Evolutionary conservation across 92 coral and sea anemone species (phyloP), one percentile per base, ranked within the genome.

Genomic region (Plumapathes pennacea): DNA sequence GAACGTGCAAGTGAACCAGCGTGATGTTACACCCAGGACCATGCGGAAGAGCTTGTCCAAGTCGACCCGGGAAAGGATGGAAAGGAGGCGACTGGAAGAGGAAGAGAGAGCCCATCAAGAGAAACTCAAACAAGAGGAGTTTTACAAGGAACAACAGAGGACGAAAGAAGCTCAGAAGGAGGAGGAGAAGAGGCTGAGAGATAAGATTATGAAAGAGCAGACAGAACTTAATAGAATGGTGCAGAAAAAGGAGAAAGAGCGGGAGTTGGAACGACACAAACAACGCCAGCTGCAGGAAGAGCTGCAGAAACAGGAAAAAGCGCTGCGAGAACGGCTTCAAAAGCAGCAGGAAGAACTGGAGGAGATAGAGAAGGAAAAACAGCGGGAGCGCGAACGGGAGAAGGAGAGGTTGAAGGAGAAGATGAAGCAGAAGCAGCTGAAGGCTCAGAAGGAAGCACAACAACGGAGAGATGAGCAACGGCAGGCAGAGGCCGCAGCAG

Each of bases 61-160:
- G 71, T 92, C 98, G 9, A 92, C 98, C 17, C 79, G 98, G 15
- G 98, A 92, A 53, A 84, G 96, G 29, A 80, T 92, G 98, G 94
- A 92, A 59, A 64, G 96, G 33, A 88, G 70, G 64, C 52, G 92
- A 26, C 75, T 73, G 32, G 72, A 83, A 65, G 98, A 92, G 45
- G 98, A 92, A 40, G 87, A 80, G 39, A 77, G 82, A 41, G 67
- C 72, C 19, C 45, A 83, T 32, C 74, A 71, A 51, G 96, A 92
- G 53, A 89, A 85, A 30, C 86, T 75, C 50, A 77, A 76, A 63
- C 20, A 72, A 18, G 92, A 80, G 46, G 85, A 79, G 13, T 67
- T 91, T 10, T 86, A 83, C 31, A 81, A 55, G 45, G 89, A 87
- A 4, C 74, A 63, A 21, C 23, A 31, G 9, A 92, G 46, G 51